Conservation (phyloP, 2,113 vertebrate species). For the Platichthys flesus region DNA sequence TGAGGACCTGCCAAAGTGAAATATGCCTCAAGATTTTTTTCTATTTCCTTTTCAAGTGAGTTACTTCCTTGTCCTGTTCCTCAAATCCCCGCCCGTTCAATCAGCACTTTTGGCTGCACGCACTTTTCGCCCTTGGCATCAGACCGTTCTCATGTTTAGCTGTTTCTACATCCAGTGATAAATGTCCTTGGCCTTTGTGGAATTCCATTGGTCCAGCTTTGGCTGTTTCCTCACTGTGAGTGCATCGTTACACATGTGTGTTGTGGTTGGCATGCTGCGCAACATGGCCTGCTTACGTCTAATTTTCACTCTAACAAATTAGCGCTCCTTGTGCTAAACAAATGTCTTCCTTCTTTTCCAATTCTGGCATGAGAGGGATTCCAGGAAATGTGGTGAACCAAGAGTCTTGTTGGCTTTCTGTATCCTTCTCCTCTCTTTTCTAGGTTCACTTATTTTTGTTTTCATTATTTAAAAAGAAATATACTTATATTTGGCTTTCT, state of each 20-base stretch:
- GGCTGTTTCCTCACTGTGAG: conserved; percentile 36
- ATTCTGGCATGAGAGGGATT: conserved; percentile 32
- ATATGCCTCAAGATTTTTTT: conserved; percentile 41
- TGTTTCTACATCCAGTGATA: conserved; percentile 51
- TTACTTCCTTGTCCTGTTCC: conserved; percentile 37
- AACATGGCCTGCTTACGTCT: conserved; percentile 42
- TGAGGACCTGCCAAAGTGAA: conserved; percentile 51
- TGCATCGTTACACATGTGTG: conserved; percentile 40
- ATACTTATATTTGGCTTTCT: neutral
- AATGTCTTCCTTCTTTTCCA: conserved; percentile 51
- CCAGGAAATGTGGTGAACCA: conserved; percentile 24
- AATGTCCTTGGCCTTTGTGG: conserved; percentile 53
- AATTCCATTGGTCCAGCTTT: conserved; percentile 47
- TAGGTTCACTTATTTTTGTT: neutral
- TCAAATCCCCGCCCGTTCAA: conserved; percentile 27
- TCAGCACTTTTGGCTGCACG: conserved; percentile 49
- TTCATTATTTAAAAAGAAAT: neutral
- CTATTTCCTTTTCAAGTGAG: conserved; percentile 11
- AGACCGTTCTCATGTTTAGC: conserved; percentile 40
- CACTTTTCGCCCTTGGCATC: conserved; percentile 31
- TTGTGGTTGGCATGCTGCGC: conserved; percentile 54
- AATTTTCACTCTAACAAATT: conserved; percentile 65
- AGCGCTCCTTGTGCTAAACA: conserved; percentile 51
- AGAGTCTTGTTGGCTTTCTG: conserved; percentile 20
- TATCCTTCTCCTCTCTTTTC: neutral